Evolutionary conservation across 2,113 vertebrate genomes (phyloP).

Genomic region (Cyphomyrus discorhynchus): DNA sequence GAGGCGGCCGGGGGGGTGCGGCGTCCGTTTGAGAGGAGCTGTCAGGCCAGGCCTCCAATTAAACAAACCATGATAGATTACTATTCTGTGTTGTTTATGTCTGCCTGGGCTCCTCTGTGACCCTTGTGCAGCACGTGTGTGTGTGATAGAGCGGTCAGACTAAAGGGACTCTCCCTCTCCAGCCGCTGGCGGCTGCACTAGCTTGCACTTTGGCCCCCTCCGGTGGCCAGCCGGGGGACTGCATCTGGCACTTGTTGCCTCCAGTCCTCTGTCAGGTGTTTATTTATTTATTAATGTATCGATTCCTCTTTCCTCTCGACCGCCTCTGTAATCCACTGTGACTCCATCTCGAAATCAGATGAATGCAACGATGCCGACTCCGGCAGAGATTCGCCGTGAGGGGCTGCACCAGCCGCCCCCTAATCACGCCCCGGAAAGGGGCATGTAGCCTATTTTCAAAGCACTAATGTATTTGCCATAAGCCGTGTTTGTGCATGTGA

Average conservation of each 20-base stretch:
- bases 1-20: background rate
- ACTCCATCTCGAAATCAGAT: conserved; percentile 27
- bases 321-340: conserved; percentile 54
- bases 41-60: background rate
- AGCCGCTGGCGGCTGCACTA: background rate
- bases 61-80: conserved; percentile 16
- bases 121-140: conserved; percentile 35
- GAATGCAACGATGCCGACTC: background rate
- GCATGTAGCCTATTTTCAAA: background rate
- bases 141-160: conserved; percentile 17
- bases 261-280: conserved; percentile 27
- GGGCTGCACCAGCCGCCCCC: background rate
- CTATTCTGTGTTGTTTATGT: conserved; percentile 6
- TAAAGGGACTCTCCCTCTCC: conserved; percentile 38
- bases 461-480: background rate
- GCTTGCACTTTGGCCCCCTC: conserved; percentile 53
- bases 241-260: conserved; percentile 58
- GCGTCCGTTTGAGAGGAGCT: background rate
- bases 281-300: conserved; percentile 59
- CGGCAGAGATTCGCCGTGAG: background rate
- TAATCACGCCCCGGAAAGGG: background rate
- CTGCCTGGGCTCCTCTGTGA: conserved; percentile 1
- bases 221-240: conserved; percentile 41
- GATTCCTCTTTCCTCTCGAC: conserved; percentile 52
- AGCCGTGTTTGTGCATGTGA: background rate